Evolutionary conservation across 2,888 invertebrate genomes (phyloP).

Genomic region (Brachyptera putata): DNA sequence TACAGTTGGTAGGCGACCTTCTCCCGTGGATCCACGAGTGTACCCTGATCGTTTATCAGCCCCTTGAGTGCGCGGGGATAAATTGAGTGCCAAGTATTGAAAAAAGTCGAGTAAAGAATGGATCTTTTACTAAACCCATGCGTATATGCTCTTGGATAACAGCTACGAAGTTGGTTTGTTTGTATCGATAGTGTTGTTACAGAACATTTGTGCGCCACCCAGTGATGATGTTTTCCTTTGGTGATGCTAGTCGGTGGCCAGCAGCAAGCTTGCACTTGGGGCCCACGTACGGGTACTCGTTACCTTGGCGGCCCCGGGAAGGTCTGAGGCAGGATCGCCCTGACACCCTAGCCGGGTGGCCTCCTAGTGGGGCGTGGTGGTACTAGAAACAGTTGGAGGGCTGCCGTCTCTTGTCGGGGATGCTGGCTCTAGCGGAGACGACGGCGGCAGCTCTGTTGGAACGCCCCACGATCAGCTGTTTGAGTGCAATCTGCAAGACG

Average conservation of each 20-base stretch:
- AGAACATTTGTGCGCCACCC: too few species aligned
- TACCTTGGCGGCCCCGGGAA: constrained; percentile 69
- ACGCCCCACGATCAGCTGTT: constrained; percentile 66
- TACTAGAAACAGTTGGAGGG: constrained; percentile 64
- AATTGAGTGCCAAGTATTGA: too few species aligned
- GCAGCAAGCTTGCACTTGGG: constrained; percentile 74
- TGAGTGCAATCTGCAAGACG: constrained; percentile 73
- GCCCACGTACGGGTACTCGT: constrained; percentile 59
- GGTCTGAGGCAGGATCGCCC: constrained; percentile 68
- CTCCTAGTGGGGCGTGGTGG: constrained; percentile 59
- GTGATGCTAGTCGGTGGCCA: constrained; percentile 49
- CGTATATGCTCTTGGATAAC: too few species aligned
- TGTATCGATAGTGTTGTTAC: too few species aligned
- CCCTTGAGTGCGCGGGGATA: too few species aligned
- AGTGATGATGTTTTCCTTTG: neutral
- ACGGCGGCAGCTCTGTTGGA: constrained; percentile 57
- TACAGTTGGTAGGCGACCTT: too few species aligned
- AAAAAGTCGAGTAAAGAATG: too few species aligned
- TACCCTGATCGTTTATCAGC: too few species aligned
- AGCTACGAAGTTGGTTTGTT: too few species aligned
- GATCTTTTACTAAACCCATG: too few species aligned
- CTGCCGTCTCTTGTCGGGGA: constrained; percentile 50
- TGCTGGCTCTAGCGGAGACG: constrained; percentile 43
- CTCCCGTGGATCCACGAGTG: too few species aligned
- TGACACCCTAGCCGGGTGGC: constrained; percentile 66